Base-by-base conservation (phyloP, 2,888 invertebrate species). In the Xiphydria camelus region DNA sequence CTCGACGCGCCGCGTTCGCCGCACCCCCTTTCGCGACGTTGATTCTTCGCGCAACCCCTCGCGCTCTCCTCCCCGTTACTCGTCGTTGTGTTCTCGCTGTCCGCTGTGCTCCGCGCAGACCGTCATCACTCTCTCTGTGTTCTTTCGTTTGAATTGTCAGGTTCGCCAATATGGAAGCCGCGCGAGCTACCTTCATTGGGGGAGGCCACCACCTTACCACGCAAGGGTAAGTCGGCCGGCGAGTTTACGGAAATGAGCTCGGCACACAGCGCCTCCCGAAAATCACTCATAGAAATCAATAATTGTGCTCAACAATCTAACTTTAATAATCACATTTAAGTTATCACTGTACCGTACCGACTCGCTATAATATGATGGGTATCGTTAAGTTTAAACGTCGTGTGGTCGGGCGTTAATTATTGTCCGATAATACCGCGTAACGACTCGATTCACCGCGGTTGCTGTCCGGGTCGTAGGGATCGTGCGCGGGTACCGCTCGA, bases 111-210 rank as follows among this genome's bases (percentile, higher is more conserved):
- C 35, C 18, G 19, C 18, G 20, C 15, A 35, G 10, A 35, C n/a
- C n/a, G n/a, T n/a, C n/a, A n/a, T n/a, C n/a, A n/a, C n/a, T n/a
- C n/a, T n/a, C n/a, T n/a, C n/a, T n/a, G n/a, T n/a, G n/a, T n/a
- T n/a, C 12, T 29, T 29, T 29, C 29, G 32, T 43, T 38, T 44
- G 22, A 38, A 38, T 20, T 20, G 23, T 45, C 87, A 89, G 94
- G 94, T 82, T 95, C 95, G 80, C 96, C 96, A 79, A 91, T 96
- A 82, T 96, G 95, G 95, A 95, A 95, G 86, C 94, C 94, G 81
- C 88, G 94, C 82, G 93, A 94, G 83, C 74, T 80, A 66, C 77
- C 77, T 36, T 80, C 80, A 70, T 78, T 82, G 69, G 79, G 80
- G 54, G 83, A 83, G 77, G 80, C 83, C 64, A 80, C 81, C 64